Base-by-base conservation (phyloP, 2,888 invertebrate species). In the Ptychoptera contaminata region DNA sequence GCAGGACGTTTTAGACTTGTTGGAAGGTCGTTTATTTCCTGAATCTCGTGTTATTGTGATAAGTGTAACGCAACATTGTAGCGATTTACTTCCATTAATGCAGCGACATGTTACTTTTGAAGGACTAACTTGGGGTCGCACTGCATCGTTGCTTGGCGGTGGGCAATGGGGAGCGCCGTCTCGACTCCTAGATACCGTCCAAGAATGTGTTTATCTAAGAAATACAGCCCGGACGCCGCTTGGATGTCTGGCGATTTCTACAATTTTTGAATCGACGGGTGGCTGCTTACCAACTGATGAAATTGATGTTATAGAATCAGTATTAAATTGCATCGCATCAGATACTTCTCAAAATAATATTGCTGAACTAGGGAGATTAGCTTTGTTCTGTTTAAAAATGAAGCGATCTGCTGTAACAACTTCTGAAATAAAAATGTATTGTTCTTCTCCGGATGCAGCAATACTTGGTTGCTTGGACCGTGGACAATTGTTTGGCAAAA, bases 21-120 rank as follows among this genome's bases (percentile, higher is more conserved):
- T 72, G 7, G 71, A 72, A 52, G 72, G 72, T 6, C 64, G 68
- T 44, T 56, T 72, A 29, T 71, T 72, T 51, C 71, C 72, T 0
- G 70, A 71, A 47, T 67, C 69, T 2, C 61, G 70, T 45, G 63
- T 73, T 16, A 56, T 73, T 42, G 62, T 72, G 37, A 71, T 71
- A 16, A 71, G 71, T 37, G 67, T 67, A 8, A 59, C 68, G 1
- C 58, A 59, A 35, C 54, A 52, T 37, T 60, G 63, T 29, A 51
- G 54, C 8, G 63, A 62, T 30, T 52, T 70, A 23, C 58, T 67
- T 8, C 65, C 67, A 1, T 56, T 67, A 16, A 65, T 71, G 10
- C 70, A 71, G 49, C 57, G 71, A 34, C 64, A 70, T 48, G 61
- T 71, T 2, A 62, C 67, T 36, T 61, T 69, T 16, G 65, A 67